Evolutionary conservation across 2,888 invertebrate species (phyloP), one percentile per base, ranked within the genome.

Genomic region (Melanostoma scalare): DNA sequence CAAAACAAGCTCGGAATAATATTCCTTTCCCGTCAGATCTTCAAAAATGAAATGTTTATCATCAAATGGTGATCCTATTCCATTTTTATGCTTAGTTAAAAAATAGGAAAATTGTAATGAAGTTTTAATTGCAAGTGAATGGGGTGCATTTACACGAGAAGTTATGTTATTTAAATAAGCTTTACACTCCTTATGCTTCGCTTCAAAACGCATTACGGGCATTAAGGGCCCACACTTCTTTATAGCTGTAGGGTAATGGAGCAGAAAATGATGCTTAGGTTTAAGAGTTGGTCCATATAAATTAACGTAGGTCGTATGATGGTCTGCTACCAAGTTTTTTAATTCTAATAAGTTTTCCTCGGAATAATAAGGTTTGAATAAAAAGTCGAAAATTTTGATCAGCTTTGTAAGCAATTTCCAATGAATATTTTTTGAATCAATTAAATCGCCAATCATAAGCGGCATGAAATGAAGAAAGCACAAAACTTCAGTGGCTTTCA

Each of bases 391-490:
- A 10, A 53, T 53, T 53, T 52, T 1, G 1, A 53, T 4, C n/a
- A 55, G 38, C 1, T 33, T n/a, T 2, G 36, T 38, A 3, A 55
- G n/a, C 2, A 55, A 36, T 3, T 2, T 3, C 55, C 55, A 55
- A 8, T 55, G 38, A 3, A 6, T 6, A 8, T 36, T 36, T 20
- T 3, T 4, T 6, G 38, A 2, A 10, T 36, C 20, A 20, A 55
- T 38, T 8, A 55, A 55, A 38, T 55, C 55, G 1, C 55, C 36
- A 6, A 55, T 8, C 55, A 55, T 55, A 2, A 55, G 6, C 8
- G 55, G 55, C 9, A 55, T 35, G 8, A 55, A 55, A 55, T 55
- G 6, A 38, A 38, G 10, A 38, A 55, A 55, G 8, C 55, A 55
- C 3, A 55, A 55, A 0, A 8, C 38, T 55, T 55, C 36, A 36